Percentiles rank a stretch among this genome's conserved stretches.
phyloP scores from a whole-genome alignment of 2,113 vertebrate species.

The Menidia beryllina region DNA sequence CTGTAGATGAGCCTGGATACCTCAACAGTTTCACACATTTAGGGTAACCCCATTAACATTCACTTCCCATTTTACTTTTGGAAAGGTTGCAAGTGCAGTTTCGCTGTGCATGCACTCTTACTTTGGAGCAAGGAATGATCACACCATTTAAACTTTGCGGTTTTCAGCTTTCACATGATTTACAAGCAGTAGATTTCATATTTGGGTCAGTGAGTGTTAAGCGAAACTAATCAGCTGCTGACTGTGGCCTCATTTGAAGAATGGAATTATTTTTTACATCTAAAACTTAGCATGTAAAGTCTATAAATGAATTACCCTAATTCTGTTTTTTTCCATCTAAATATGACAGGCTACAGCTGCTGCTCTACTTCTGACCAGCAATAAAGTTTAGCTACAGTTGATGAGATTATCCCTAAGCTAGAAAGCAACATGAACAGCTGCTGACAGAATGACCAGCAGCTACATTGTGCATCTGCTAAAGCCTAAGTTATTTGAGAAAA shows the following conservation, averaged over 20 bases:
- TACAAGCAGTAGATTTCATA: background rate
- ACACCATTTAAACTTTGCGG: background rate
- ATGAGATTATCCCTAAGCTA: background rate
- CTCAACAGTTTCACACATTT: no score
- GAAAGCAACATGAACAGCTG: background rate
- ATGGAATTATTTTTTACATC: background rate
- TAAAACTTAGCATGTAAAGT: background rate
- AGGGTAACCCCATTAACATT: no score
- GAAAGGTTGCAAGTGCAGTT: background rate
- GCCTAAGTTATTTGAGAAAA: background rate
- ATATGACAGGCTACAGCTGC: background rate
- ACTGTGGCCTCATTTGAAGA: background rate
- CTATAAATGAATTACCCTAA: background rate
- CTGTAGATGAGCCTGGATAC: no score
- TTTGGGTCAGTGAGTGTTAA: conserved; percentile 3
- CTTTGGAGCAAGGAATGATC: background rate
- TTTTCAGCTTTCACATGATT: background rate
- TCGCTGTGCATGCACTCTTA: background rate
- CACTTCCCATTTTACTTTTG: no score
- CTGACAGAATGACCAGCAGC: conserved; percentile 10
- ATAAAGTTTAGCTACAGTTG: no score
- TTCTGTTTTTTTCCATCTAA: background rate
- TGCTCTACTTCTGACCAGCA: no score
- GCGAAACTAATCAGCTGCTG: conserved; percentile 3
- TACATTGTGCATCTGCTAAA: background rate